Evolutionary conservation across 2,113 vertebrate genomes (phyloP).

Genomic region (Oostethus manadensis): DNA sequence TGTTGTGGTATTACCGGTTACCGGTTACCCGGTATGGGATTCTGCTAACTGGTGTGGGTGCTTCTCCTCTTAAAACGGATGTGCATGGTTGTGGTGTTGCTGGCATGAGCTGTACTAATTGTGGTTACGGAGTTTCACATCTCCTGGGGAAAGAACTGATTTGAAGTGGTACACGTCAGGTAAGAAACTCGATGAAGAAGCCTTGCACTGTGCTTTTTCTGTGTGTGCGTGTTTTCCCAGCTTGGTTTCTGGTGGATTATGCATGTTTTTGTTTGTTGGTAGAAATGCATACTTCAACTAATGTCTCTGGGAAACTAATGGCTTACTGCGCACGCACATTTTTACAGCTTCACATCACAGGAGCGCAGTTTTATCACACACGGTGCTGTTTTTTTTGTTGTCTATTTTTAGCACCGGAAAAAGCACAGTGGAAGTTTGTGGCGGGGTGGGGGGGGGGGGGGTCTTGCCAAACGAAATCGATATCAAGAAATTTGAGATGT

Average conservation of each 20-base stretch:
- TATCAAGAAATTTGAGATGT: slow-evolving; percentile 78
- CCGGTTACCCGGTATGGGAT: slow-evolving; percentile 18
- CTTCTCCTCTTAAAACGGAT: slow-evolving; percentile 41
- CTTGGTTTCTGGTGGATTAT: slow-evolving; percentile 22
- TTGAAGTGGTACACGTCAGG: slow-evolving; percentile 44
- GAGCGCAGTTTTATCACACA: neutral
- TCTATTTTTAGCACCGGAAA: slow-evolving; percentile 53
- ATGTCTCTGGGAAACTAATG: slow-evolving; percentile 6
- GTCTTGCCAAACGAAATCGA: slow-evolving; percentile 7
- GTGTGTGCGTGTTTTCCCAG: slow-evolving; percentile 21
- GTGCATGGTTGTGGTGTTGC: slow-evolving; percentile 66
- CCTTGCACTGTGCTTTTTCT: slow-evolving; percentile 73
- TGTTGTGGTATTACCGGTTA: neutral
- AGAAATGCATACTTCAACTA: slow-evolving; percentile 55
- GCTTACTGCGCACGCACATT: neutral
- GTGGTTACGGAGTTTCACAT: slow-evolving; percentile 88
- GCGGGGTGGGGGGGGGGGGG: neutral
- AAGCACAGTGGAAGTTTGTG: slow-evolving; percentile 74
- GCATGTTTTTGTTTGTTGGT: slow-evolving; percentile 50
- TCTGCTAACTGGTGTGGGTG: slow-evolving; percentile 58
- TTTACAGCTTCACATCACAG: slow-evolving; percentile 4
- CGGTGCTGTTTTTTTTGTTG: slow-evolving; percentile 7
- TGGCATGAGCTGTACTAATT: slow-evolving; percentile 79
- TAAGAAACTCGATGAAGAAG: slow-evolving; percentile 45
- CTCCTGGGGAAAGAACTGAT: slow-evolving; percentile 76